Base-by-base conservation (phyloP, 2,113 vertebrate species). In the Trogon surrucura region DNA sequence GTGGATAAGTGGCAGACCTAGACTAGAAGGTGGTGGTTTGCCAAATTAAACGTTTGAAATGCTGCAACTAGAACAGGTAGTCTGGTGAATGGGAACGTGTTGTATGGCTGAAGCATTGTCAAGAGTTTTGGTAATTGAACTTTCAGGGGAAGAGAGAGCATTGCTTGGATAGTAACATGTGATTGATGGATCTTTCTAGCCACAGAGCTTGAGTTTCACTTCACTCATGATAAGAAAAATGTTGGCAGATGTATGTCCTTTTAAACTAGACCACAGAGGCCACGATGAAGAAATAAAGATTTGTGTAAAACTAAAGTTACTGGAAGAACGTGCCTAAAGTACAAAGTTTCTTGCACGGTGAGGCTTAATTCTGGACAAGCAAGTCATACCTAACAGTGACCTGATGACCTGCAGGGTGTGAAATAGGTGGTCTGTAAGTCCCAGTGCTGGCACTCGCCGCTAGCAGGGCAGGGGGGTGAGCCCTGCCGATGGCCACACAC, bases 401-500 rank as follows among this genome's bases (percentile, higher is more conserved):
- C 38, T 85, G 16, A 65, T 57, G 66, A 53, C 41, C 16, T 27
- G 13, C 16, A 13, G 73, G 14, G 9, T 79, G 10, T 79, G 74
- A 60, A 72, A 20, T 14, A 13, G 21, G 51, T 66, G 53, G 14
- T 29, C 23, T 27, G 6, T 26, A 17, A 48, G 34, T 41, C 54
- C 15, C 36, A 41, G 27, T 1, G 1, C 22, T 82, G 29, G 16
- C 45, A 13, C 1, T 10, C 11, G 36, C 26, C 60, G 56, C 57
- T 71, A 36, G n/a, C 72, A 70, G n/a, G 54, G 23, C 14, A 29
- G 19, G 21, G 20, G 8, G 11, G 11, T 89, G 67, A 48, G 45
- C 29, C 1, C 2, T 56, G 34, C 34, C 2, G 5, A 32, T 45
- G 89, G 15, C 34, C 78, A 12, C 0, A 0, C 34, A 26, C 53